A percentile compares a stretch with the other conserved stretches of the same genome.
These are phyloP conservation scores for Protobothrops flavoviridis DNA, from an alignment of 2,113 vertebrate species.

Conservation along the genomic window DNA sequence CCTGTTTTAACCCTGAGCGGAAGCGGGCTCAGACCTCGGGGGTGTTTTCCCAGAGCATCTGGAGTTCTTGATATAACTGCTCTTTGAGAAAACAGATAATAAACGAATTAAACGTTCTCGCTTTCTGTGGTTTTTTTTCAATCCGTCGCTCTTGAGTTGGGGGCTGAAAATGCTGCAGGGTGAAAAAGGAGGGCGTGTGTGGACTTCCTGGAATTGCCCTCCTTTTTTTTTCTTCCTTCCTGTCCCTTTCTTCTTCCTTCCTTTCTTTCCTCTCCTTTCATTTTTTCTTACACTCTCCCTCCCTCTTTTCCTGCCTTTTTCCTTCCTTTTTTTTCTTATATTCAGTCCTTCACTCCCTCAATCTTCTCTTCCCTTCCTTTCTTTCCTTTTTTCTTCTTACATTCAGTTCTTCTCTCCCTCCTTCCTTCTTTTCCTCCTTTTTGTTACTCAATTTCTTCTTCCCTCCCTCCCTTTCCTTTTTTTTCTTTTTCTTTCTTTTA, in stretches of 20 bases:
- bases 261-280: background rate
- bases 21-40: background rate
- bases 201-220: background rate
- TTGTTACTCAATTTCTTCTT: too few relatives aligned
- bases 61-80: slow-evolving; percentile 6
- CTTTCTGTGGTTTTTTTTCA: background rate
- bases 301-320: too few relatives aligned
- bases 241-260: too few relatives aligned
- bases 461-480: background rate
- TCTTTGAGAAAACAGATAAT: slow-evolving; percentile 3
- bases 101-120: background rate
- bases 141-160: background rate
- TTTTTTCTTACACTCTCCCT: too few relatives aligned
- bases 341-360: too few relatives aligned
- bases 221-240: background rate
- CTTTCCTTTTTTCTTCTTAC: too few relatives aligned
- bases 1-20: background rate
- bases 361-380: too few relatives aligned
- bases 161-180: background rate
- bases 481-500: background rate
- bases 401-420: too few relatives aligned
- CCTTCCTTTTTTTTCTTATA: too few relatives aligned
- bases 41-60: slow-evolving; percentile 8
- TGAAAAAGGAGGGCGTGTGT: background rate
- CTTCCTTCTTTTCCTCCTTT: too few relatives aligned